Conservation (phyloP, 1,140 invertebrate genomes). For the Zophobas morio region DNA sequence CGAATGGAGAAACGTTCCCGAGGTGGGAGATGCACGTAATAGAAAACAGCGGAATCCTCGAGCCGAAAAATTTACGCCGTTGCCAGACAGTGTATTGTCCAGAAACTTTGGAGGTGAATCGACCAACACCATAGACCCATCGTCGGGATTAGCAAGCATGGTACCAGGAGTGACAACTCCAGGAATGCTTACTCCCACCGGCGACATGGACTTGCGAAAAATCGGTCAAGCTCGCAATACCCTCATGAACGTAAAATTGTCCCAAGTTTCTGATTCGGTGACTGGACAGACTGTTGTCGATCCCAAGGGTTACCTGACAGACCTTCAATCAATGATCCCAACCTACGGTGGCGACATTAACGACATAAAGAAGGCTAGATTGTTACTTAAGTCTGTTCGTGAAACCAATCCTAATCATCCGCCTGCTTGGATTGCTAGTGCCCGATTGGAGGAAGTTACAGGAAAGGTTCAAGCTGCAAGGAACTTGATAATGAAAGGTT, state of each 20-base stretch:
- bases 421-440: slow-evolving; percentile 99
- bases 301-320: slow-evolving; percentile 99
- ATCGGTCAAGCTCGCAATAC: slow-evolving; percentile 99
- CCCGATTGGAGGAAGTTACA: slow-evolving; percentile 98
- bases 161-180: slow-evolving; percentile 85
- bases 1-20: slow-evolving; percentile 97
- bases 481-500: slow-evolving; percentile 98
- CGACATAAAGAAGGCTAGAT: slow-evolving; percentile 98
- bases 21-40: slow-evolving; percentile 99
- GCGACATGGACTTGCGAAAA: slow-evolving; percentile 97
- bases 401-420: slow-evolving; percentile 99
- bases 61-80: slow-evolving; percentile 96
- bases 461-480: slow-evolving; percentile 90
- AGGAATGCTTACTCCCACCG: slow-evolving; percentile 85
- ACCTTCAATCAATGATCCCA: slow-evolving; percentile 98
- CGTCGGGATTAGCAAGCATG: slow-evolving; percentile 87
- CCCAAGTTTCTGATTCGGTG: slow-evolving; percentile 98
- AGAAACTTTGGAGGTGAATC: slow-evolving; percentile 91
- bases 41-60: slow-evolving; percentile 96
- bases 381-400: slow-evolving; percentile 96
- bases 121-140: slow-evolving; percentile 86
- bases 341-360: slow-evolving; percentile 98
- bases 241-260: slow-evolving; percentile 99
- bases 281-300: slow-evolving; percentile 99
- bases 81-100: slow-evolving; percentile 97